Evolutionary conservation across 1,140 invertebrate species (phyloP).

Genomic region (Ceratina australensis): DNA sequence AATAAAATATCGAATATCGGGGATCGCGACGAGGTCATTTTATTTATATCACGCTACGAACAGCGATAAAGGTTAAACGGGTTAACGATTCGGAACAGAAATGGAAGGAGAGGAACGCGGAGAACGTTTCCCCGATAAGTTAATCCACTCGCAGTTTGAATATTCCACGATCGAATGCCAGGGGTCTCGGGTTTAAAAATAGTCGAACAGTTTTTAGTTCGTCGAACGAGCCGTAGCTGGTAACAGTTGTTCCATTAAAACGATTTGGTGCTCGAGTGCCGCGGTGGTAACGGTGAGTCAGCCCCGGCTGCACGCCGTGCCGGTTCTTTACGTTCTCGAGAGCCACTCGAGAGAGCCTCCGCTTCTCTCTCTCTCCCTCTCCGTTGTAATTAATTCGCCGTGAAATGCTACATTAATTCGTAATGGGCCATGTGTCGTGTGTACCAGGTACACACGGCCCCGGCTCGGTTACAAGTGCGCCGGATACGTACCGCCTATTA

Average conservation of each 20-base stretch:
- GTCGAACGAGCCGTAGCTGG: slow-evolving; percentile 56
- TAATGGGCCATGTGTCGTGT: slow-evolving; percentile 75
- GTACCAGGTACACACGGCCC: background rate
- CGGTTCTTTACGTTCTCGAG: slow-evolving; percentile 60
- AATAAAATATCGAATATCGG: too few species aligned
- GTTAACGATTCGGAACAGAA: too few species aligned
- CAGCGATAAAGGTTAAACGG: too few species aligned
- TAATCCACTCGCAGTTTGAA: too few species aligned
- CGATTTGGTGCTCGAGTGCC: slow-evolving; percentile 71
- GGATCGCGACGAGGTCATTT: too few species aligned
- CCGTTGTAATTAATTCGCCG: slow-evolving; percentile 75
- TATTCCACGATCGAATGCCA: too few species aligned
- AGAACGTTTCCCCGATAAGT: too few species aligned
- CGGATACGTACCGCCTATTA: slow-evolving; percentile 26
- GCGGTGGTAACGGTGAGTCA: slow-evolving; percentile 71
- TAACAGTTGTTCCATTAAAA: slow-evolving; percentile 78
- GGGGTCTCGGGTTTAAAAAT: too few species aligned
- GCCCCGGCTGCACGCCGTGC: slow-evolving; percentile 52
- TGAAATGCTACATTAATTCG: slow-evolving; percentile 77
- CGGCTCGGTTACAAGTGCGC: slow-evolving; percentile 17
- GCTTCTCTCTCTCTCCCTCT: slow-evolving; percentile 43
- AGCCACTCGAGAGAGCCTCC: slow-evolving; percentile 69
- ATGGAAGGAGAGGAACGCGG: too few species aligned
- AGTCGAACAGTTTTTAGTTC: slow-evolving; percentile 22
- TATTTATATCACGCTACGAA: too few species aligned